These are phyloP conservation scores for Slavum lentiscoides DNA, from an alignment of 2,888 invertebrate genomes.

Conservation along the genomic window DNA sequence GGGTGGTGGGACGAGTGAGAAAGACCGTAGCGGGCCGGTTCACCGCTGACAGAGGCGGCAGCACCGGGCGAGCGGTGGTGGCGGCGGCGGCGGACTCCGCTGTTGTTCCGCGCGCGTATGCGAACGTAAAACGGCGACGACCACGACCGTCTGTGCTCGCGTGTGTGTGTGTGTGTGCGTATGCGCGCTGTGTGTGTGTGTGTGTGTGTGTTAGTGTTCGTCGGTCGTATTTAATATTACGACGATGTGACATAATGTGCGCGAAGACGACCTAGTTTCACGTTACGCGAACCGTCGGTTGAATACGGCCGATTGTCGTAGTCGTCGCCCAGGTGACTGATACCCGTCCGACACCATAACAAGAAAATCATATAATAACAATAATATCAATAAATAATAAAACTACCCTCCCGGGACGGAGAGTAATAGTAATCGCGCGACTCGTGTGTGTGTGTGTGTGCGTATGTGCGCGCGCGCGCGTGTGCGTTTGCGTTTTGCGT, in stretches of 20 bases:
- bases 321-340: constrained; percentile 49
- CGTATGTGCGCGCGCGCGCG: too few relatives aligned
- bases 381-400: not conserved
- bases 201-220: not conserved
- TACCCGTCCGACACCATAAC: constrained; percentile 35
- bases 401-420: not conserved
- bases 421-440: not conserved
- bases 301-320: constrained; percentile 6
- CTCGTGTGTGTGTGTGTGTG: too few relatives aligned
- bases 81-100: not conserved
- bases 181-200: not conserved
- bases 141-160: not conserved
- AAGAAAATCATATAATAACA: not conserved
- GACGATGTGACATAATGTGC: constrained; percentile 36
- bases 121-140: not conserved
- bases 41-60: too few relatives aligned
- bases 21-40: too few relatives aligned
- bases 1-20: too few relatives aligned
- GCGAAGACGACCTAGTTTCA: constrained; percentile 48
- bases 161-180: not conserved
- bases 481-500: too few relatives aligned
- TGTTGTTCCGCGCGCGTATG: too few relatives aligned
- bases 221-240: constrained; percentile 8
- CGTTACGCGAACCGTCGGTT: constrained; percentile 36
- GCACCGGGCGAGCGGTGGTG: not conserved